These are phyloP conservation scores for Camponotus vicinus DNA, from an alignment of 1,140 invertebrate genomes.

Conservation along the genomic window DNA sequence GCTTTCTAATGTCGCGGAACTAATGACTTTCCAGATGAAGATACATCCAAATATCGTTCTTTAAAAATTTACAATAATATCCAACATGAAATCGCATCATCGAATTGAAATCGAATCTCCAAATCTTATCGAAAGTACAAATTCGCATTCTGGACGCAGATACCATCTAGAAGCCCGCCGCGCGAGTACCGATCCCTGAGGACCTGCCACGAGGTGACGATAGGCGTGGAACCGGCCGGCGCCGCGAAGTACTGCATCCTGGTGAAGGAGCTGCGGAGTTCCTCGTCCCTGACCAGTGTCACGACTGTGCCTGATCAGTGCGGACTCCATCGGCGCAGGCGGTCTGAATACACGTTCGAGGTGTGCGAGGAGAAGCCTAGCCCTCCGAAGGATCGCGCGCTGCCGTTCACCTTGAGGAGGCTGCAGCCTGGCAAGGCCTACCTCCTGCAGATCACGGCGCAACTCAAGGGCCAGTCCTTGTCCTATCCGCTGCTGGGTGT, in stretches of 20 bases:
- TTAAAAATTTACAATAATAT: background rate
- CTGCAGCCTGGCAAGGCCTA: slow-evolving; percentile 80
- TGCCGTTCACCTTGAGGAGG: slow-evolving; percentile 79
- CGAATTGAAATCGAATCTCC: background rate
- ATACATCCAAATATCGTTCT: background rate
- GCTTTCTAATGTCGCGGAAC: background rate
- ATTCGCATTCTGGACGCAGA: slow-evolving; percentile 63
- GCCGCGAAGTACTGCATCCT: slow-evolving; percentile 81
- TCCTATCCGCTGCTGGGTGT: slow-evolving; percentile 80
- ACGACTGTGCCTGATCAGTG: slow-evolving; percentile 79
- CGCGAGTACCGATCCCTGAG: slow-evolving; percentile 80
- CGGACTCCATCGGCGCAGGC: slow-evolving; percentile 77
- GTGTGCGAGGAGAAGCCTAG: slow-evolving; percentile 79
- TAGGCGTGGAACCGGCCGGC: slow-evolving; percentile 80
- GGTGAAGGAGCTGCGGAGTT: slow-evolving; percentile 77
- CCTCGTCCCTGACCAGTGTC: slow-evolving; percentile 68
- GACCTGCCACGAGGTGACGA: slow-evolving; percentile 80
- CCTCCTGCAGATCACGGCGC: slow-evolving; percentile 79
- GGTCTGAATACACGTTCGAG: slow-evolving; percentile 79
- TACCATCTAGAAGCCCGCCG: slow-evolving; percentile 77
- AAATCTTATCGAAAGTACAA: background rate
- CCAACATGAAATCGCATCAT: background rate
- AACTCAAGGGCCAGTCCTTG: slow-evolving; percentile 77
- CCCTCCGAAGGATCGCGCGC: slow-evolving; percentile 73
- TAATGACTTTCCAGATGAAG: background rate